phyloP scores from a whole-genome alignment of 2,888 invertebrate genomes.

The Apamea anceps region DNA sequence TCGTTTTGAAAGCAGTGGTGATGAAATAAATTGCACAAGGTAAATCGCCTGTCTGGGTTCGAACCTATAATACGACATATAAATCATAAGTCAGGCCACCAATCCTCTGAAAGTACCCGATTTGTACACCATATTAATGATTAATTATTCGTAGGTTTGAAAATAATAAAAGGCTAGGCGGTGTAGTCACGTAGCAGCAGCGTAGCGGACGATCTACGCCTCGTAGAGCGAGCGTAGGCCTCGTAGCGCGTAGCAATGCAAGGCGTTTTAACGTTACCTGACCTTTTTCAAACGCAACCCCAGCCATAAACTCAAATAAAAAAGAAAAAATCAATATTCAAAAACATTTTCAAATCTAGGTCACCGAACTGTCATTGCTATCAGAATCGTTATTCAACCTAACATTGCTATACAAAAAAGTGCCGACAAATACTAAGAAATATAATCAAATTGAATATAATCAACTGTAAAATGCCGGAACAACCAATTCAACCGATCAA shows the following conservation, averaged over 20 bases:
- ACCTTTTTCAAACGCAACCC: neutral
- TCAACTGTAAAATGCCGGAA: slow-evolving; percentile 76
- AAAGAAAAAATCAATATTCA: slow-evolving; percentile 43
- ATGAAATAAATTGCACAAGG: no score
- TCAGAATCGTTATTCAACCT: slow-evolving; percentile 43
- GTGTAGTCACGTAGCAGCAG: slow-evolving; percentile 13
- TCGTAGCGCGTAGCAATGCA: neutral
- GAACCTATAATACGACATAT: no score
- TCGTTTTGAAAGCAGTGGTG: no score
- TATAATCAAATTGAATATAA: slow-evolving; percentile 8
- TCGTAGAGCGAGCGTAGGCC: neutral
- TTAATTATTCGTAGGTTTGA: neutral
- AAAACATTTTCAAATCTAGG: slow-evolving; percentile 62
- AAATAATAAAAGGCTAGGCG: neutral
- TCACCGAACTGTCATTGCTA: slow-evolving; percentile 59
- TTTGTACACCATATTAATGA: no score
- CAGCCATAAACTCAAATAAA: slow-evolving; percentile 13
- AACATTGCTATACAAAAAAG: slow-evolving; percentile 14
- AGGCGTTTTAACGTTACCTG: neutral
- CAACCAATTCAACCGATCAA: slow-evolving; percentile 73
- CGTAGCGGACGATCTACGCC: neutral
- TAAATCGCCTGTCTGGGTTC: no score
- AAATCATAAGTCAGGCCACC: no score
- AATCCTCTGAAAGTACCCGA: no score
- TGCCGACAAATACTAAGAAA: slow-evolving; percentile 22